phyloP scores from a whole-genome alignment of 2,888 invertebrate species.

The Athripsodes cinereus region DNA sequence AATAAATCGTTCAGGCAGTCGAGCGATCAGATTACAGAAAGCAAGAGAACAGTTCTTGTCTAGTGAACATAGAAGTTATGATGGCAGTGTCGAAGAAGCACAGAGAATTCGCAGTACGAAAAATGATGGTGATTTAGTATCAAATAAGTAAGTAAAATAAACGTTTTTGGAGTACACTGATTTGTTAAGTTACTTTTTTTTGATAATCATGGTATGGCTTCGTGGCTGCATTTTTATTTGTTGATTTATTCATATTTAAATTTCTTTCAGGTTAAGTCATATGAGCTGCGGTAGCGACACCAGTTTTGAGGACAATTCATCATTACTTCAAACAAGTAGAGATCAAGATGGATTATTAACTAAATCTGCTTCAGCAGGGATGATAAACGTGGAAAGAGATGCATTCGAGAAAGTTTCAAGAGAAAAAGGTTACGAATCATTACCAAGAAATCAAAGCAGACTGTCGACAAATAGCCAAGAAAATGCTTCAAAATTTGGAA shows the following conservation, averaged over 20 bases:
- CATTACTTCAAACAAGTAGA: slow-evolving; percentile 30
- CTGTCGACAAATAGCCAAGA: slow-evolving; percentile 3
- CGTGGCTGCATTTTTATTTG: background rate
- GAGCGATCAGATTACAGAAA: slow-evolving; percentile 56
- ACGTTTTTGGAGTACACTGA: too few relatives aligned
- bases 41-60: slow-evolving; percentile 67
- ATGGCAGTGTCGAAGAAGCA: slow-evolving; percentile 19
- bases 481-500: slow-evolving; percentile 25
- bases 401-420: slow-evolving; percentile 53
- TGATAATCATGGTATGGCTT: background rate
- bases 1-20: slow-evolving; percentile 34
- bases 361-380: slow-evolving; percentile 72
- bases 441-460: slow-evolving; percentile 37
- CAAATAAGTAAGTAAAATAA: slow-evolving; percentile 22
- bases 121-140: slow-evolving; percentile 24
- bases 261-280: slow-evolving; percentile 46
- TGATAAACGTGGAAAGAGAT: slow-evolving; percentile 62
- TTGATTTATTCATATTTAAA: background rate
- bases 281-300: slow-evolving; percentile 60
- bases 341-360: slow-evolving; percentile 45
- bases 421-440: slow-evolving; percentile 47
- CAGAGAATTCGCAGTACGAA: slow-evolving; percentile 20
- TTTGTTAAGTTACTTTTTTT: too few relatives aligned
- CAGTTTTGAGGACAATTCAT: slow-evolving; percentile 35
- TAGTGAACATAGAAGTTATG: slow-evolving; percentile 22